phyloP scores from a whole-genome alignment of 2,888 invertebrate genomes.

The Bedellia somnulentella region DNA sequence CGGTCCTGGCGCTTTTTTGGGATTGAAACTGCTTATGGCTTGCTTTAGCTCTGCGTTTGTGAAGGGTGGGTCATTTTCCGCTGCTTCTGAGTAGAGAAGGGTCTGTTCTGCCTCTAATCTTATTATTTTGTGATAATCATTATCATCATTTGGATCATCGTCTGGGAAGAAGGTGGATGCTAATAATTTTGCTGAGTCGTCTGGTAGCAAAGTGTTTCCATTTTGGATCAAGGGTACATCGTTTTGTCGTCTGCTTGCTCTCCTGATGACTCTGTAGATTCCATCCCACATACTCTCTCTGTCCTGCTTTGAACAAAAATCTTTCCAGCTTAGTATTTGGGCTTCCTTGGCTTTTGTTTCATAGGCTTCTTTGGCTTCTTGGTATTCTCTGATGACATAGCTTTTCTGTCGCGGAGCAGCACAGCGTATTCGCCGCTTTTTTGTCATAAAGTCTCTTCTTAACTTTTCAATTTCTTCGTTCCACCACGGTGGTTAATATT shows the following conservation, averaged over 20 bases:
- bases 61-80: conserved; percentile 2
- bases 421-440: conserved; percentile 3
- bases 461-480: no score
- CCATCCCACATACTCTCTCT: no score
- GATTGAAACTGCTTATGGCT: neutral
- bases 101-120: neutral
- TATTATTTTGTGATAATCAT: neutral
- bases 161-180: conserved; percentile 5
- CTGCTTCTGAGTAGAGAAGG: no score
- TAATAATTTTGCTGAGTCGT: no score
- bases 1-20: conserved; percentile 1
- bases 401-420: conserved; percentile 1
- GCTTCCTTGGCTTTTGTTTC: no score
- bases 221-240: no score
- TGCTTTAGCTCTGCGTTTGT: no score
- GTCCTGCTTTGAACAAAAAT: conserved; percentile 1
- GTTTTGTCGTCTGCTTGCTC: no score
- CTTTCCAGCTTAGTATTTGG: conserved; percentile 4
- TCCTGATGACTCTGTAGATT: no score
- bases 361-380: neutral
- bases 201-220: no score
- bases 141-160: neutral
- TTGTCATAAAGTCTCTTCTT: no score
- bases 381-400: conserved; percentile 2
- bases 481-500: no score